Conservation (phyloP, 2,113 vertebrate genomes). For the Cygnus buccinator region DNA sequence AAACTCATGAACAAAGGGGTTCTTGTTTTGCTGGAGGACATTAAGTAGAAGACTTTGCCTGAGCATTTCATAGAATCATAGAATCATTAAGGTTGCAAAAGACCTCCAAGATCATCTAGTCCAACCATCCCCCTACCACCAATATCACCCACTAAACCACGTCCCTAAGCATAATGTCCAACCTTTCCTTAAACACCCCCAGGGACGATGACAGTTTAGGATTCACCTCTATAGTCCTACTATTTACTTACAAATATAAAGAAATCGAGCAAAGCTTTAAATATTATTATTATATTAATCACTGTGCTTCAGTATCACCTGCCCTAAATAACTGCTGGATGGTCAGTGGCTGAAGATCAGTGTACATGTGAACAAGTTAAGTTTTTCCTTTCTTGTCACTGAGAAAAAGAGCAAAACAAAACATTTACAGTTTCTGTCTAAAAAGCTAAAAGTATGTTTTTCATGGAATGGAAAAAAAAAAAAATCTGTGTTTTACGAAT, state of each 20-base stretch:
- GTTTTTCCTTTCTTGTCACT: neutral
- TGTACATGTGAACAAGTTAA: neutral
- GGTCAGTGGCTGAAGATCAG: neutral
- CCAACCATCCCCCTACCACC: no score
- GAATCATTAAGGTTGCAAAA: no score
- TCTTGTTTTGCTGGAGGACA: neutral
- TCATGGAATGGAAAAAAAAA: neutral
- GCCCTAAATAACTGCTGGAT: neutral
- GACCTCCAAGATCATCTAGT: no score
- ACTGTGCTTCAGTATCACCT: neutral
- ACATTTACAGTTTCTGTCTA: neutral
- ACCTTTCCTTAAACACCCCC: no score
- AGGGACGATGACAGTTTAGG: neutral
- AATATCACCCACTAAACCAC: no score
- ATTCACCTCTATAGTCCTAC: neutral
- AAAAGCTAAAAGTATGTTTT: neutral
- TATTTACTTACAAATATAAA: neutral
- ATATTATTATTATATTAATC: neutral
- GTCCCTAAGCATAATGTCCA: no score
- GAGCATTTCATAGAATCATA: neutral
- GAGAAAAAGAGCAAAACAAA: neutral
- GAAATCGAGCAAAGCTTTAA: neutral
- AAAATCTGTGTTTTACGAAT: neutral
- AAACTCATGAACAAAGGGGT: neutral
- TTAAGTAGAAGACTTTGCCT: neutral